Evolutionary conservation across 2,888 invertebrate species (phyloP), one percentile per base, ranked within the genome.

Genomic region (Xestia xanthographa): DNA sequence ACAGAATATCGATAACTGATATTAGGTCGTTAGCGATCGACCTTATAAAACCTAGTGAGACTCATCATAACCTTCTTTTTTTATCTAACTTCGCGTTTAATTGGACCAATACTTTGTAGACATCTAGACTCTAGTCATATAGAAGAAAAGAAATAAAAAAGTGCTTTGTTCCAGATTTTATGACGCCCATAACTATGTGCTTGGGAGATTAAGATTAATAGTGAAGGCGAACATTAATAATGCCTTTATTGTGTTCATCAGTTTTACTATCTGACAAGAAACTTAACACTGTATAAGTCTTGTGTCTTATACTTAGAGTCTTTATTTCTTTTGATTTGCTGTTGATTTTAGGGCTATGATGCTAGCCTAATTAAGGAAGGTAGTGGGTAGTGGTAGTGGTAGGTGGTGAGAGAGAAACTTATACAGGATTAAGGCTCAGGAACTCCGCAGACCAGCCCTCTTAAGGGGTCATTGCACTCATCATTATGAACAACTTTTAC

Each of bases 61-160:
- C n/a, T 53, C 14, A 22, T 66, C 45, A 72, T 41, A 60, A 26
- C 72, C 72, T 41, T 63, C 34, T 53, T 66, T 2, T 66, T 34
- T 17, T 65, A 38, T 14, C 43, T 73, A 14, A 34, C 45, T 50
- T 50, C 22, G 26, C 45, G 38, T 85, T 79, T 83, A 85, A 81
- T 83, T 79, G 72, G 45, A 74, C 34, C 34, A 67, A 68, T 79
- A 70, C 75, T 72, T 77, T 53, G 66, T 75, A 68, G 71, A 67
- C 70, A 83, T 80, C 87, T 85, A 87, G 86, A 86, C 86, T 26
- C 86, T 26, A 53, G 29, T 20, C 29, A 29, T 17, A 56, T 45
- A 63, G 56, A n/a, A n/a, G n/a, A n/a, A n/a, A n/a, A n/a, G 65
- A 65, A 65, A 66, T 62, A 85, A 72, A 74, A 75, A 69, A 74